Percentiles rank a stretch among this genome's conserved stretches.
These are phyloP conservation scores for Gymnothorax reevesii DNA, from an alignment of 2,797 vertebrate species.

Conservation along the genomic window DNA sequence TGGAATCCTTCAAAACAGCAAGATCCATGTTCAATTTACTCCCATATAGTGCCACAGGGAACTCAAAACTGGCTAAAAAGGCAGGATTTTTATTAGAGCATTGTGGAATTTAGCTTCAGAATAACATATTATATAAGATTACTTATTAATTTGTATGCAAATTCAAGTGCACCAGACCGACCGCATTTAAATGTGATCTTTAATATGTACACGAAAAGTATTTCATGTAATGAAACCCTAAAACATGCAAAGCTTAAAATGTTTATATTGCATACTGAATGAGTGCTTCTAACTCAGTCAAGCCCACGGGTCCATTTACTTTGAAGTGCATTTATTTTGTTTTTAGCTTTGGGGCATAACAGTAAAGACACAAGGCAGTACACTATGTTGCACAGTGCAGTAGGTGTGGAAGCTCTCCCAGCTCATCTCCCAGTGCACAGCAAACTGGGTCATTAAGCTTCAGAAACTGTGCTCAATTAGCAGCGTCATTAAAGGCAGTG, in stretches of 20 bases:
- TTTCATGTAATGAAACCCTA: background rate
- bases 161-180: background rate
- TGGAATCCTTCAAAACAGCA: background rate
- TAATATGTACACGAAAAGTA: background rate
- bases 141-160: background rate
- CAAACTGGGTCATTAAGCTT: background rate
- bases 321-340: background rate
- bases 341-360: background rate
- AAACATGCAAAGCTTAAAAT: background rate
- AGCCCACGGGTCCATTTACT: background rate
- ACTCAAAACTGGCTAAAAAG: background rate
- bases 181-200: background rate
- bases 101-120: background rate
- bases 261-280: background rate
- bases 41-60: background rate
- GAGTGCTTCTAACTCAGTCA: background rate
- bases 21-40: background rate
- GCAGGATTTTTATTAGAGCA: background rate
- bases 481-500: constrained; percentile 44
- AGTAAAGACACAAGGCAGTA: background rate
- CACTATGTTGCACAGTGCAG: background rate
- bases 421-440: background rate
- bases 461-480: constrained; percentile 32
- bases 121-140: background rate
- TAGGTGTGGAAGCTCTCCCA: constrained; percentile 44